Conservation (phyloP, 1,140 invertebrate species). For the Mactra quadrangularis region DNA sequence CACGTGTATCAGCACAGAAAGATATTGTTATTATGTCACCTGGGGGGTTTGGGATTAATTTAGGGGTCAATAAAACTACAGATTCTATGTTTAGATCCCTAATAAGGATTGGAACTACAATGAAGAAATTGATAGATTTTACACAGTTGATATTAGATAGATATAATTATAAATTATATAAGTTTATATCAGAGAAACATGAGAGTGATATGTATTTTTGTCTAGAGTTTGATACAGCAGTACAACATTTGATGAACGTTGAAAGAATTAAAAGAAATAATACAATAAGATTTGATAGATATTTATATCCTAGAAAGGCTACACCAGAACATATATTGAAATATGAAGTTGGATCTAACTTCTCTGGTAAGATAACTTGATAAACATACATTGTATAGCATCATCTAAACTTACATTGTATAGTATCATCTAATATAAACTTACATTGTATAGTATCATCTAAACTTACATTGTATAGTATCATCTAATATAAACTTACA, state of each 20-base stretch:
- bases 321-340: not conserved
- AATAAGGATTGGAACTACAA: conserved; percentile 12
- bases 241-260: conserved; percentile 4
- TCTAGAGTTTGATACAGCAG: not conserved
- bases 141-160: not conserved
- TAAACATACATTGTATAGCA: no score
- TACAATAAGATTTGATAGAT: conserved; percentile 4
- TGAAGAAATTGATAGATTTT: not conserved
- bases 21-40: conserved; percentile 24
- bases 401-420: no score
- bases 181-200: conserved; percentile 35
- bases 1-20: conserved; percentile 12
- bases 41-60: conserved; percentile 16
- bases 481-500: no score
- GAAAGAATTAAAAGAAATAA: conserved; percentile 2
- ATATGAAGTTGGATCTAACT: conserved; percentile 22
- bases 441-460: no score
- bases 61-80: conserved; percentile 21
- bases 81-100: conserved; percentile 12
- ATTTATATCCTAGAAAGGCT: conserved; percentile 18
- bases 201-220: conserved; percentile 5
- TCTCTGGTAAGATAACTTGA: conserved; percentile 6
- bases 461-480: no score
- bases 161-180: conserved; percentile 6
- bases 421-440: no score